A percentile compares a stretch with the other conserved stretches of the same genome.
Evolutionary conservation across 2,797 vertebrate genomes (phyloP).

Genomic region (Rhinatrema bivittatum): DNA sequence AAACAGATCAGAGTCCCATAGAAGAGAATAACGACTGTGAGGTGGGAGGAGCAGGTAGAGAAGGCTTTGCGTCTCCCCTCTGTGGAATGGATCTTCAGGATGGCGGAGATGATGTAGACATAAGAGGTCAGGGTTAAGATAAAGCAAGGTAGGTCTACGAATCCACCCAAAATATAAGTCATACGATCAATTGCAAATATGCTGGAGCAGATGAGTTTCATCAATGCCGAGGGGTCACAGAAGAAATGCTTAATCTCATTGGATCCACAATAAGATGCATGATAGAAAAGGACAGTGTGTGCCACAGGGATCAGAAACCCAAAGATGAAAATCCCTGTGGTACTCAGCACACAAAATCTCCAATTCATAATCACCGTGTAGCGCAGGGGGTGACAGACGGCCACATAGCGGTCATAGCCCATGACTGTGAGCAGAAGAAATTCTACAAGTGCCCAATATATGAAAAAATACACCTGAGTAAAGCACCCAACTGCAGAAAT

Average conservation of each 20-base stretch:
- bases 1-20: constrained; percentile 26
- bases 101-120: constrained; percentile 9
- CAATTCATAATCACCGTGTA: constrained; percentile 19
- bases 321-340: constrained; percentile 18
- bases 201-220: constrained; percentile 13
- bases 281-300: constrained; percentile 7
- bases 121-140: constrained; percentile 20
- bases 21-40: constrained; percentile 28
- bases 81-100: constrained; percentile 14
- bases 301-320: constrained; percentile 28
- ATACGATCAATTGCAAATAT: neutral
- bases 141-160: constrained; percentile 16
- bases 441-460: too few species aligned
- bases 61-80: constrained; percentile 18
- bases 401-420: constrained; percentile 29
- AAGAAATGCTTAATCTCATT: constrained; percentile 23
- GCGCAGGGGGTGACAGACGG: constrained; percentile 27
- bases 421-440: too few species aligned
- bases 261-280: constrained; percentile 15
- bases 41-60: constrained; percentile 26
- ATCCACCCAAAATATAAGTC: constrained; percentile 12
- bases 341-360: constrained; percentile 1
- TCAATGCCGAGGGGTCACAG: constrained; percentile 19
- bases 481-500: too few species aligned
- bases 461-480: too few species aligned